Conservation (phyloP, 2,888 invertebrate species). For the Leptura quadrifasciata region DNA sequence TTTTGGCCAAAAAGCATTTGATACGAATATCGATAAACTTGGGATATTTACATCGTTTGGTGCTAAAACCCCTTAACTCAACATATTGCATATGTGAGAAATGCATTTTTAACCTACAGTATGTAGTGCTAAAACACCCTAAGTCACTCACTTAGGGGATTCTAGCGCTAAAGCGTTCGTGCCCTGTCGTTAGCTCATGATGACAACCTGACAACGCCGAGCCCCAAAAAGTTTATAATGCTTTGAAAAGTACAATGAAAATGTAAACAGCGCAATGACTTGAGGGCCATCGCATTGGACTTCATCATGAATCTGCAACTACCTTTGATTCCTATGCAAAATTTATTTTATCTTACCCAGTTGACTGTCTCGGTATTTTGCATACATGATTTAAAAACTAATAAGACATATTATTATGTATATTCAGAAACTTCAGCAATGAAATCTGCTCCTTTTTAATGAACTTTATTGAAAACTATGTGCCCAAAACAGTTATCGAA, state of each 20-base stretch:
- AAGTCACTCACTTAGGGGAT: no score
- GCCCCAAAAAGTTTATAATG: not conserved
- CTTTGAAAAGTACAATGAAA: not conserved
- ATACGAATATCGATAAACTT: not conserved
- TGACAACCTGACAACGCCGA: no score
- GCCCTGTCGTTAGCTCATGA: no score
- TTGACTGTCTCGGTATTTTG: not conserved
- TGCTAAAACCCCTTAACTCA: not conserved
- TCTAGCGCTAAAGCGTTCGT: no score
- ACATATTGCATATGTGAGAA: not conserved
- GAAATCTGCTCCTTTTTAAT: not conserved
- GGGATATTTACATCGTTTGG: not conserved
- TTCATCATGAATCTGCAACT: not conserved
- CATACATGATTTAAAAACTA: not conserved
- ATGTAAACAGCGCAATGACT: not conserved
- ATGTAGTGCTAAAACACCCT: no score
- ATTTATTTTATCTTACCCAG: not conserved
- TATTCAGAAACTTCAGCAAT: not conserved
- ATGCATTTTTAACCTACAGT: no score
- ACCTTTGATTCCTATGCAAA: constrained; percentile 9
- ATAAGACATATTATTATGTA: not conserved
- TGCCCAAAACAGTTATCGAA: no score
- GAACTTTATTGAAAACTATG: not conserved
- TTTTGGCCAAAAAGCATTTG: not conserved
- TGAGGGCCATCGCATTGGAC: not conserved